Percentiles rank a stretch among this genome's conserved stretches.
phyloP scores from a whole-genome alignment of 1,140 invertebrate species.

The Bradysia coprophila region DNA sequence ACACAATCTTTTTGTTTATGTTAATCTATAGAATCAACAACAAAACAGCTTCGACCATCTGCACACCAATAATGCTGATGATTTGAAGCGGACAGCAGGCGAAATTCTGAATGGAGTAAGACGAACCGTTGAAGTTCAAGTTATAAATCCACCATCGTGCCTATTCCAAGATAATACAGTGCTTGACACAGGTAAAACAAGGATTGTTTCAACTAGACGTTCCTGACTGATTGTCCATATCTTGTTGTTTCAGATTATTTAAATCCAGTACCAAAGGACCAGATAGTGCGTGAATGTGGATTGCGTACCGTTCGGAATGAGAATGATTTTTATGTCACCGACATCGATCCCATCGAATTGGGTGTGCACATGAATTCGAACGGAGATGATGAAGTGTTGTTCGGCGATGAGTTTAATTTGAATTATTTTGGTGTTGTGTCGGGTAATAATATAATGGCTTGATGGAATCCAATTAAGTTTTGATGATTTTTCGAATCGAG shows the following conservation, averaged over 20 bases:
- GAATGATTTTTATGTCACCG: slow-evolving; percentile 17
- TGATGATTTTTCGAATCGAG: too few species aligned
- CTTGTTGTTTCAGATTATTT: slow-evolving; percentile 23
- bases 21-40: background rate
- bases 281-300: slow-evolving; percentile 23
- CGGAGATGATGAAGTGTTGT: slow-evolving; percentile 16
- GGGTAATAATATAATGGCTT: slow-evolving; percentile 21
- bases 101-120: slow-evolving; percentile 27
- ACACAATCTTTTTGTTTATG: too few species aligned
- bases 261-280: slow-evolving; percentile 26
- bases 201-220: background rate
- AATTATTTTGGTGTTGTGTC: slow-evolving; percentile 23
- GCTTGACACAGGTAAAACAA: slow-evolving; percentile 10
- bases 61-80: slow-evolving; percentile 9
- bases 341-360: slow-evolving; percentile 23
- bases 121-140: slow-evolving; percentile 26
- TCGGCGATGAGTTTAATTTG: slow-evolving; percentile 23
- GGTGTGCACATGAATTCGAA: slow-evolving; percentile 12
- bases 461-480: slow-evolving; percentile 10
- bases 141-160: slow-evolving; percentile 20
- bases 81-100: slow-evolving; percentile 23
- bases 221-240: background rate
- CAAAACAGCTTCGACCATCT: background rate
- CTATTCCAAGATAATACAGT: slow-evolving; percentile 15
- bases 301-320: slow-evolving; percentile 6